Conservation (phyloP, 1,140 invertebrate species). For the Bicyclus anynana region DNA sequence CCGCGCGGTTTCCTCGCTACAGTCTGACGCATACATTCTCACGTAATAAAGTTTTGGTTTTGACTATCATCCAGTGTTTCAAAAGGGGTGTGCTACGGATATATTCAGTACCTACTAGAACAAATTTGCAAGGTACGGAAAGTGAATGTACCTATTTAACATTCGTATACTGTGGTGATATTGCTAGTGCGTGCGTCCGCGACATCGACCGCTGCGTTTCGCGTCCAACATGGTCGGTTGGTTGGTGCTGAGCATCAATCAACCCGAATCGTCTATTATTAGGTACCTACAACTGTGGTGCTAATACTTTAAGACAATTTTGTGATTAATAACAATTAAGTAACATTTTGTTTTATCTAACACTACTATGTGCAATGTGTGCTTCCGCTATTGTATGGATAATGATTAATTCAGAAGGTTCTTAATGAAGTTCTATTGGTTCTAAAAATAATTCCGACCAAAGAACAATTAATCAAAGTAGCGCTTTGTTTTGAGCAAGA, state of each 20-base stretch:
- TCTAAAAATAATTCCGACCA: no score
- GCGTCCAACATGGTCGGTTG: not conserved
- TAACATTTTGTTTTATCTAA: no score
- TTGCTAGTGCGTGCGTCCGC: not conserved
- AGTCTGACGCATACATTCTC: constrained; percentile 17
- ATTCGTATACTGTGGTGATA: not conserved
- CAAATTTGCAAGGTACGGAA: not conserved
- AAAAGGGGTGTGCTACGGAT: no score
- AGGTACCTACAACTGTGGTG: not conserved
- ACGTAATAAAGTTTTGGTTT: not conserved
- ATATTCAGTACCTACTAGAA: no score
- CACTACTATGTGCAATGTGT: no score
- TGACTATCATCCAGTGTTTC: not conserved
- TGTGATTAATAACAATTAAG: no score
- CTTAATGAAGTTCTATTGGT: no score
- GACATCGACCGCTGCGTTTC: constrained; percentile 5
- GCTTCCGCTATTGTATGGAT: no score
- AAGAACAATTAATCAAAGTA: no score
- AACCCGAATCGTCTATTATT: not conserved
- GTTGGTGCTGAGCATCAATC: not conserved
- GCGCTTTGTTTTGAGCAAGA: no score
- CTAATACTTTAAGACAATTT: not conserved
- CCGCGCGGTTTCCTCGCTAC: constrained; percentile 26
- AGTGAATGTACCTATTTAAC: not conserved
- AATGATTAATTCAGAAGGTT: no score